These are phyloP conservation scores for Acleris cristana DNA, from an alignment of 2,888 invertebrate species.

Conservation along the genomic window DNA sequence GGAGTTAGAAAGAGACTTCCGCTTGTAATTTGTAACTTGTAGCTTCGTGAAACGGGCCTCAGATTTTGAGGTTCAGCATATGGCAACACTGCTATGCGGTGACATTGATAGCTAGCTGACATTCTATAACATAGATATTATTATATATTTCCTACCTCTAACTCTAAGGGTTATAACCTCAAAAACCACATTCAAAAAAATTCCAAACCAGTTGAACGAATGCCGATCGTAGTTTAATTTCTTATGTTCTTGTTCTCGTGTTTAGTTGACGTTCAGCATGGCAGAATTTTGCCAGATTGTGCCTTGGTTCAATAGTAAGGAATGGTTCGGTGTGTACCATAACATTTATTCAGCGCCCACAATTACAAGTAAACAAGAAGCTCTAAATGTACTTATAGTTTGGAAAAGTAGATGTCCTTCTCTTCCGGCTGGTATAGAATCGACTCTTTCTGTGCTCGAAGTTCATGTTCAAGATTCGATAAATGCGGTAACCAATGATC, in stretches of 20 bases:
- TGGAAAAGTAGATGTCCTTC: conserved; percentile 84
- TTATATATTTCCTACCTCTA: no score
- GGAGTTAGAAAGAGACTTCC: no score
- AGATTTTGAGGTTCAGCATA: no score
- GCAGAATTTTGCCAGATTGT: conserved; percentile 53
- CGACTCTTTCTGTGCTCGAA: conserved; percentile 83
- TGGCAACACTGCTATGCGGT: no score
- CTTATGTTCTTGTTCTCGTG: neutral
- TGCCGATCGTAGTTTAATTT: neutral
- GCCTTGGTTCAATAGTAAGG: conserved; percentile 74
- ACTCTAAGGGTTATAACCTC: no score
- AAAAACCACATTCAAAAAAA: no score
- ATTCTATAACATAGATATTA: no score
- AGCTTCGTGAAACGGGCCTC: no score
- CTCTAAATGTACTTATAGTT: conserved; percentile 73
- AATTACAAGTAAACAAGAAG: conserved; percentile 60
- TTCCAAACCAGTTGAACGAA: no score
- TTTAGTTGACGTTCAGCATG: conserved; percentile 2
- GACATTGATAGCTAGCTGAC: no score
- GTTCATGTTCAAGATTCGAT: conserved; percentile 70
- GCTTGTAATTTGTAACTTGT: no score
- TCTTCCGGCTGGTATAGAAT: conserved; percentile 85
- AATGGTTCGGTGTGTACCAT: conserved; percentile 81
- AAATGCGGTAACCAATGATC: conserved; percentile 56
- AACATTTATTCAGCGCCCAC: conserved; percentile 66